Evolutionary conservation across 1,140 invertebrate species (phyloP).

Genomic region (Physella acuta): DNA sequence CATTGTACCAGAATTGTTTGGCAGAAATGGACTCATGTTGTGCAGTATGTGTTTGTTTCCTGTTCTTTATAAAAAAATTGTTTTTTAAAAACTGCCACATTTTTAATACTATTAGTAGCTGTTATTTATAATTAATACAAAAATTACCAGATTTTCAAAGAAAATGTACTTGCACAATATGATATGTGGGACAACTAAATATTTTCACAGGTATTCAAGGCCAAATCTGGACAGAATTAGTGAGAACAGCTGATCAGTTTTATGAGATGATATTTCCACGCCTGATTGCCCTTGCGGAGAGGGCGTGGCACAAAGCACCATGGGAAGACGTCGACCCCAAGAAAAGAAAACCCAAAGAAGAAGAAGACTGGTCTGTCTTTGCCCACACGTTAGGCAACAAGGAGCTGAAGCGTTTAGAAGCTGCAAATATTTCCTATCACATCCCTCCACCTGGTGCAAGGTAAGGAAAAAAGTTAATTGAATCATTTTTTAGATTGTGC

Average conservation of each 20-base stretch:
- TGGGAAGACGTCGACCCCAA: constrained; percentile 40
- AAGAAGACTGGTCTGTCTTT: constrained; percentile 42
- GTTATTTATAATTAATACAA: no score
- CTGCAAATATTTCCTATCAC: constrained; percentile 36
- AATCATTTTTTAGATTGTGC: no score
- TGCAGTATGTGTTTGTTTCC: no score
- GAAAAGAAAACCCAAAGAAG: constrained; percentile 18
- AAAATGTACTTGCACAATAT: no score
- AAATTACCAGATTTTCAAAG: no score
- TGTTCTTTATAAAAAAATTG: no score
- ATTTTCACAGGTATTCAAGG: constrained; percentile 42
- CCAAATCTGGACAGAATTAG: constrained; percentile 46
- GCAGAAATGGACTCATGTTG: no score
- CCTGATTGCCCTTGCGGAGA: constrained; percentile 47
- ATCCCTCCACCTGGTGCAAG: constrained; percentile 47
- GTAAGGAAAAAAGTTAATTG: no score
- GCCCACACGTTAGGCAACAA: constrained; percentile 37
- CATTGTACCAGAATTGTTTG: no score
- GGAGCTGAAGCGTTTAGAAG: constrained; percentile 45
- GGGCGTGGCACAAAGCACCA: constrained; percentile 46
- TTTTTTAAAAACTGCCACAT: no score
- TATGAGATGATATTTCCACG: constrained; percentile 50
- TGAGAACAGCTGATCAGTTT: constrained; percentile 42
- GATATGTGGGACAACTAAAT: no score
- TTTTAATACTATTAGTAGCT: no score